Evolutionary conservation across 2,888 invertebrate genomes (phyloP), one percentile per base, ranked within the genome.

Genomic region (Dryococelus australis): DNA sequence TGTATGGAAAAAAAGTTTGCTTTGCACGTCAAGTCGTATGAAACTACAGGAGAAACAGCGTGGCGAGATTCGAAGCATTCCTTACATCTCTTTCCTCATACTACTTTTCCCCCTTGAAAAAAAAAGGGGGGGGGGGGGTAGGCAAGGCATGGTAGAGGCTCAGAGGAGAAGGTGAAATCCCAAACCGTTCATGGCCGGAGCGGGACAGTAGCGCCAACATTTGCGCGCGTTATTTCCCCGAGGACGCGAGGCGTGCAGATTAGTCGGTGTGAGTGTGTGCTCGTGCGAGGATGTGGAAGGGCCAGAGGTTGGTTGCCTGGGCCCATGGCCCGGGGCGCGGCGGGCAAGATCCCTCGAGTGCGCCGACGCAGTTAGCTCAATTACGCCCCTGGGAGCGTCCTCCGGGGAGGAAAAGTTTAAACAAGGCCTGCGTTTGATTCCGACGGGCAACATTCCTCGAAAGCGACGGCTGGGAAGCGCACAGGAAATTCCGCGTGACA

Each of bases 181-280:
- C 65, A 65, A 65, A n/a, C 65, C 20, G 65, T n/a, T 65, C 65
- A n/a, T n/a, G 65, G 65, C n/a, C 65, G 65, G 65, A 65, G 65
- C 65, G 65, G 65, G 65, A 65, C 65, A 65, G 65, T n/a, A n/a
- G 65, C 8, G 65, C 65, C 65, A 65, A 65, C 65, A 65, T 65
- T 65, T 65, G 65, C 65, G 65, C 65, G 65, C 65, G 65, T 65
- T 10, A 65, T 65, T 65, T 65, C 65, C 65, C 65, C 65, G 65
- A 65, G 65, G 65, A 65, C 65, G 47, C 20, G 65, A 6, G 24
- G 65, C 65, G 65, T 65, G 65, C 65, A n/a, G 65, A 65, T 65
- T 65, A 65, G 65, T 65, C 65, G 20, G 65, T 13, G 65, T 65
- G 65, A 0, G 65, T 3, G 65, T 20, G 65, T n/a, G 65, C 24